phyloP scores from a whole-genome alignment of 1,140 invertebrate genomes.

The Diachasma alloeum region DNA sequence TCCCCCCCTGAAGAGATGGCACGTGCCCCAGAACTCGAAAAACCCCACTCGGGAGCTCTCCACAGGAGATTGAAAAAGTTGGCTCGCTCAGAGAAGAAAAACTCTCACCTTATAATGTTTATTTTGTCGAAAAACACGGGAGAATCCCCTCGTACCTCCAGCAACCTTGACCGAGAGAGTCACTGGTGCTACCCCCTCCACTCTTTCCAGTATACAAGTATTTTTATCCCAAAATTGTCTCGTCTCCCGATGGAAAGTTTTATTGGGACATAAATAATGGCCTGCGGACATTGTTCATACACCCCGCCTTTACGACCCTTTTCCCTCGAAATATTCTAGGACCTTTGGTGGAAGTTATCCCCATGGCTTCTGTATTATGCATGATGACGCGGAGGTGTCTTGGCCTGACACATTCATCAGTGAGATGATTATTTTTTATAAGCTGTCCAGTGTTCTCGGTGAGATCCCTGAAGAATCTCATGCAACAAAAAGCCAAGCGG shows the following conservation, averaged over 20 bases:
- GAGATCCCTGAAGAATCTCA: not conserved
- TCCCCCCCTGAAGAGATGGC: constrained; percentile 20
- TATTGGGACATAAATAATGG: constrained; percentile 24
- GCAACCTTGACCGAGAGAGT: not conserved
- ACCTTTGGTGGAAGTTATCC: not conserved
- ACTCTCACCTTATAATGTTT: constrained; percentile 1
- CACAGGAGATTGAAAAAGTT: constrained; percentile 16
- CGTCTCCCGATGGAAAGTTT: not conserved
- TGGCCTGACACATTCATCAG: not conserved
- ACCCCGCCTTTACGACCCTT: constrained; percentile 2
- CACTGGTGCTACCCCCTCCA: not conserved
- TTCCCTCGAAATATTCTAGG: not conserved
- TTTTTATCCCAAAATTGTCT: not conserved
- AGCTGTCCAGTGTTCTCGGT: not conserved
- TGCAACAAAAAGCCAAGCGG: too few relatives aligned
- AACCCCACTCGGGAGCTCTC: not conserved
- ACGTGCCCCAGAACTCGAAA: constrained; percentile 9
- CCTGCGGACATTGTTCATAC: not conserved
- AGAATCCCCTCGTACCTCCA: not conserved
- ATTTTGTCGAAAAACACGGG: not conserved
- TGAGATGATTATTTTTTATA: not conserved
- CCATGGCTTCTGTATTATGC: constrained; percentile 13
- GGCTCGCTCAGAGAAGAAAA: not conserved
- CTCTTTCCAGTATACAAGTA: not conserved
- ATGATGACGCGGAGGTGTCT: not conserved